Base-by-base conservation (phyloP, 1,140 invertebrate genomes). In the Atta texana region DNA sequence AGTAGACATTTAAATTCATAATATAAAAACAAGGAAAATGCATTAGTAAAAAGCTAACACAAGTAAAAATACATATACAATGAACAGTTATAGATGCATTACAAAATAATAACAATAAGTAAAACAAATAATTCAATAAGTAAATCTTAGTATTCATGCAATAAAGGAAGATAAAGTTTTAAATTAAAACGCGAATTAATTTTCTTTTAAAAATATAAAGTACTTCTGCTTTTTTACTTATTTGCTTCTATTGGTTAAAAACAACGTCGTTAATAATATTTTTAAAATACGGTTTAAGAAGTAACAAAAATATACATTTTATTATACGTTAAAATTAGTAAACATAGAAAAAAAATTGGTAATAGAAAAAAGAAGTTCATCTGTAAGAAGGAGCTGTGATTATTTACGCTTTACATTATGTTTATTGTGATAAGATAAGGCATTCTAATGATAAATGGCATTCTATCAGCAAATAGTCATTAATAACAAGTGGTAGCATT, bases 361-460 rank as follows among this genome's bases (percentile, higher is more conserved):
- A 69, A 14, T 69, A 39, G 6, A 6, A 31, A 31, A 72, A 39
- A 61, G 16, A 21, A 39, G 4, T 14, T 21, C 2, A 7, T 49
- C 16, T 14, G 14, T 55, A 49, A 61, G 14, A 7, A 24, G 7
- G 49, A 53, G 34, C 2, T 10, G 39, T 44, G 8, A 8, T 12
- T 61, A 63, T 14, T 51, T 71, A 68, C 3, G 1, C 2, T 3
- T 82, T 82, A 31, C 3, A 6, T 14, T 16, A 31, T 12, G 21
- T 10, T 49, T 31, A 24, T n/a, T 24, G 4, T 39, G n/a, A 66
- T 68, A 85, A 78, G 49, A 66, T 85, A 51, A 66, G 59, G 5
- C 24, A 31, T 3, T 77, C 44, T 18, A 84, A 55, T 7, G 3
- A 49, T 34, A 82, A 82, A 6, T 49, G 18, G 28, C n/a, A 61